Percentiles rank a stretch among this genome's conserved stretches.
These are phyloP conservation scores for Grapholita molesta DNA, from an alignment of 1,140 invertebrate species.

Conservation along the genomic window DNA sequence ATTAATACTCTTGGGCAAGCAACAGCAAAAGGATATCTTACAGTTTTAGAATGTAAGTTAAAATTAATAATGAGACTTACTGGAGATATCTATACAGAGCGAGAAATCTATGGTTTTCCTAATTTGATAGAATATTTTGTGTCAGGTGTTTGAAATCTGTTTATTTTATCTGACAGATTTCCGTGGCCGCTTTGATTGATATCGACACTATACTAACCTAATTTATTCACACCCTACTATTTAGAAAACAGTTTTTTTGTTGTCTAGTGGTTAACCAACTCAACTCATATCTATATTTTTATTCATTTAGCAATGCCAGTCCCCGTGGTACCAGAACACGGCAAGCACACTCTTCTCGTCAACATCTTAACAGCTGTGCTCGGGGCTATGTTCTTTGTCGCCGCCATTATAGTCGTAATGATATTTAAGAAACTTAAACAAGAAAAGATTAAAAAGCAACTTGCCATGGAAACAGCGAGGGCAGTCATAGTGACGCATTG, in stretches of 20 bases:
- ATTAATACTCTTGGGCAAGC: constrained; percentile 89
- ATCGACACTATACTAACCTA: too few relatives aligned
- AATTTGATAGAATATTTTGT: not conserved
- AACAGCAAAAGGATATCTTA: constrained; percentile 89
- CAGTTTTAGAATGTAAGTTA: constrained; percentile 88
- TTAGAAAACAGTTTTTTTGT: too few relatives aligned
- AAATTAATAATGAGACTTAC: not conserved
- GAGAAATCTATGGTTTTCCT: not conserved
- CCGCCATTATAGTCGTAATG: constrained; percentile 79
- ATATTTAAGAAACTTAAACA: constrained; percentile 79
- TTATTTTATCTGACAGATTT: not conserved
- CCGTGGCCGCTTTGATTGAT: too few relatives aligned
- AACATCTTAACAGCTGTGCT: constrained; percentile 80
- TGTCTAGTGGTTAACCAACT: too few relatives aligned
- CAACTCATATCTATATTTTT: constrained; percentile 6
- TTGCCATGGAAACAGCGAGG: constrained; percentile 86
- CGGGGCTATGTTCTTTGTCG: constrained; percentile 80
- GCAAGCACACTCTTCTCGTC: constrained; percentile 78
- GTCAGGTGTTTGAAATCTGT: not conserved
- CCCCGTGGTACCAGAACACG: constrained; percentile 60
- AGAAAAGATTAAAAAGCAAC: constrained; percentile 86
- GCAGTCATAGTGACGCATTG: constrained; percentile 89
- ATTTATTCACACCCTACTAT: too few relatives aligned
- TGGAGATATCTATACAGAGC: not conserved
- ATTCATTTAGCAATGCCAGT: constrained; percentile 61